Base-by-base conservation (phyloP, 2,888 invertebrate genomes). In the Stratiomys singularior region DNA sequence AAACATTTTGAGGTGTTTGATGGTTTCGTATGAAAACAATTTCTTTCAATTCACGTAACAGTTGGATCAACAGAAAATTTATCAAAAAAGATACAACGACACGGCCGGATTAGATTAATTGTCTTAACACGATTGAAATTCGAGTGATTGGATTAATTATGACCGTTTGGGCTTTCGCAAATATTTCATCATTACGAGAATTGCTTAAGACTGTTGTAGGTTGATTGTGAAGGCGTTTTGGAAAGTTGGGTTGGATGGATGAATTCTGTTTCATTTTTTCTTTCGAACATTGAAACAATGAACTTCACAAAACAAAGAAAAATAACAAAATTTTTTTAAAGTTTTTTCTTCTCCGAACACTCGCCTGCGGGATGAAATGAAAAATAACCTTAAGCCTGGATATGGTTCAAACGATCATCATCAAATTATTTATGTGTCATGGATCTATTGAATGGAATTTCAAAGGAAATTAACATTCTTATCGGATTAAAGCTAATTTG, bases 401-500 rank as follows among this genome's bases (percentile, higher is more conserved):
- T 60, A 60, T 60, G 58, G 58, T 60, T 52, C 58, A 60, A 60
- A 60, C 58, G 23, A 60, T 60, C 58, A 25, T 25, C 21, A 60
- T 5, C 37, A 9, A 4, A 60, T 60, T 60, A 60, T 23, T 60
- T 60, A 21, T 52, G 52, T n/a, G 52, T 52, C 52, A 52, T 18
- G 9, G 52, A 52, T 52, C 52, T 4, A 21, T 60, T 37, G 66
- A 66, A 28, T 44, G 66, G 37, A 37, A 66, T n/a, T 66, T 66
- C 37, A 4, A n/a, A 66, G 18, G 37, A 66, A 66, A 37, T 66
- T 27, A 52, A 66, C 37, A 37, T 37, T 66, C 66, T 66, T 66
- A 66, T 66, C 66, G 66, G 37, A 66, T 66, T 66, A 66, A n/a
- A 13, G 27, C 37, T 66, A 66, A 66, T 66, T 37, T 66, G 66